Percentiles rank a stretch among this genome's conserved stretches.
These are phyloP conservation scores for Pampusana beccarii DNA, from an alignment of 2,113 vertebrate genomes.

Conservation along the genomic window DNA sequence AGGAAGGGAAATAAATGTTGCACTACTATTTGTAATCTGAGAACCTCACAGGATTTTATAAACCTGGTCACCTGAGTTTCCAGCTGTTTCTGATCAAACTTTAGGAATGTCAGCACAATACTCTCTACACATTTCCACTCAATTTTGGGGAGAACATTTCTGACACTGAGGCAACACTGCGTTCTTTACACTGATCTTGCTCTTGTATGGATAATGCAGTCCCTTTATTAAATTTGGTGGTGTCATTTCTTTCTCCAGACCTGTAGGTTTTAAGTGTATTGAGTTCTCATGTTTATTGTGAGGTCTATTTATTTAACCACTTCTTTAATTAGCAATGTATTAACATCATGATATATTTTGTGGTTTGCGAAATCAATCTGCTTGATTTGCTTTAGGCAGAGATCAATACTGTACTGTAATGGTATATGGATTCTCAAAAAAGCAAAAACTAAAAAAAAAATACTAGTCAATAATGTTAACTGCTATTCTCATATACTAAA, in stretches of 20 bases:
- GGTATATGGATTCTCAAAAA: constrained; percentile 11
- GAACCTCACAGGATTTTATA: neutral
- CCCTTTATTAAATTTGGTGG: neutral
- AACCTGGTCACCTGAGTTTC: neutral
- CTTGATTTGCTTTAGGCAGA: constrained; percentile 1
- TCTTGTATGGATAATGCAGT: neutral
- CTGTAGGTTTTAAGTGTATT: neutral
- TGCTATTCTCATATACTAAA: neutral
- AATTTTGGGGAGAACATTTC: neutral
- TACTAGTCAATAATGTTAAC: neutral
- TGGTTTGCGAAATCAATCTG: constrained; percentile 9
- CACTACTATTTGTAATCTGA: neutral
- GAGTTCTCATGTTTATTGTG: neutral
- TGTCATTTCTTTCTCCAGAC: neutral
- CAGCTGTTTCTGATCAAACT: neutral
- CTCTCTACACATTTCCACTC: neutral
- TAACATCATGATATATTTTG: constrained; percentile 10
- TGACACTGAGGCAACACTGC: neutral
- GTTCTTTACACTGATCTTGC: neutral
- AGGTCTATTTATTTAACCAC: constrained; percentile 1
- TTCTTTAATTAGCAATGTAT: constrained; percentile 44
- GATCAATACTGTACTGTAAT: constrained; percentile 18
- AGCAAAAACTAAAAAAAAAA: neutral
- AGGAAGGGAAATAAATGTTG: neutral
- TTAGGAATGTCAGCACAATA: neutral